These are phyloP conservation scores for Lutjanus erythropterus DNA, from an alignment of 2,113 vertebrate genomes.

Conservation along the genomic window DNA sequence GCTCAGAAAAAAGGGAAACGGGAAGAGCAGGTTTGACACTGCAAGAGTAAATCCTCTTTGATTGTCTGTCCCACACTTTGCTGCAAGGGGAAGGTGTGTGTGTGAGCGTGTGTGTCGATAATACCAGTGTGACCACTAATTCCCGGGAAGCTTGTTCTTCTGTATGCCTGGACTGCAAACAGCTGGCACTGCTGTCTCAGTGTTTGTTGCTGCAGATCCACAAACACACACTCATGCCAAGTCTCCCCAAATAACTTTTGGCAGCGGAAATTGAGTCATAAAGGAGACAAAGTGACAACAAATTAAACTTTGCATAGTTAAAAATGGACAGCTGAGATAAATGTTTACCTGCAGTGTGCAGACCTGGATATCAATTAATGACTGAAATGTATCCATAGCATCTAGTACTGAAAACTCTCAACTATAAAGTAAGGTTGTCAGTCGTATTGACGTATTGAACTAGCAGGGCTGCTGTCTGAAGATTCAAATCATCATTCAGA, in stretches of 20 bases:
- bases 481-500: too few relatives aligned
- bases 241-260: constrained; percentile 37
- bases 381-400: not conserved
- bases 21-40: constrained; percentile 41
- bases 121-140: constrained; percentile 44
- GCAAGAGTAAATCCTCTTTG: constrained; percentile 55
- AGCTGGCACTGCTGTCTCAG: constrained; percentile 48
- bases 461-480: too few relatives aligned
- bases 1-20: constrained; percentile 24
- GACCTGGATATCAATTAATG: not conserved
- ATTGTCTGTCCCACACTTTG: constrained; percentile 30
- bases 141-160: constrained; percentile 46
- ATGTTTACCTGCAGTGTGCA: not conserved
- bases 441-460: too few relatives aligned
- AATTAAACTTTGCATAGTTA: constrained; percentile 33
- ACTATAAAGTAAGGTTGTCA: too few relatives aligned
- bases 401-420: not conserved
- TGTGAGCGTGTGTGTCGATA: constrained; percentile 12
- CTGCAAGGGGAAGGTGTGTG: constrained; percentile 1
- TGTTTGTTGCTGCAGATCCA: constrained; percentile 37
- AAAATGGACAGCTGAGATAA: constrained; percentile 5
- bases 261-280: constrained; percentile 33
- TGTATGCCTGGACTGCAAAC: constrained; percentile 53
- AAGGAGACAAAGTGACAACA: constrained; percentile 34
- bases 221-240: constrained; percentile 47